Conservation (phyloP, 2,888 invertebrate species). For the Phengaris alcon region DNA sequence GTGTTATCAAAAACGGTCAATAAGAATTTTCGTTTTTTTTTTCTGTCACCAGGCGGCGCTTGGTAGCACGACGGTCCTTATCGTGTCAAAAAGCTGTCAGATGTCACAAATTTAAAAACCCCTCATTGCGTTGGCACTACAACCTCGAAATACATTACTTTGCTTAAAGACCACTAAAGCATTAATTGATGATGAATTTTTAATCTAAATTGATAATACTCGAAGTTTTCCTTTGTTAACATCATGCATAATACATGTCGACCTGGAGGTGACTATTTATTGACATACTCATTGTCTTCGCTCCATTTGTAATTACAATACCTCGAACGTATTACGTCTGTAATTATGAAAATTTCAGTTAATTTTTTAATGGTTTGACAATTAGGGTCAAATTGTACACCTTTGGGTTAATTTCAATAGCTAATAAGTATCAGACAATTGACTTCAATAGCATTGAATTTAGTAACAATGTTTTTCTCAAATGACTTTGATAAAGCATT, state of each 20-base stretch:
- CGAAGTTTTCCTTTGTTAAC: not conserved
- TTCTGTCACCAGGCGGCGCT: too few relatives aligned
- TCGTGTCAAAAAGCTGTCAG: too few relatives aligned
- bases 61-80: too few relatives aligned
- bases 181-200: slow-evolving; percentile 12
- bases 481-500: not conserved
- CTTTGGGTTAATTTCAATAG: slow-evolving; percentile 4
- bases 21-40: too few relatives aligned
- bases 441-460: not conserved
- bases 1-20: too few relatives aligned
- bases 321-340: not conserved
- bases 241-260: slow-evolving; percentile 10
- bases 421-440: not conserved
- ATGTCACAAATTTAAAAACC: too few relatives aligned
- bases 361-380: slow-evolving; percentile 13
- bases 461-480: not conserved
- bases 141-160: not conserved
- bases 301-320: slow-evolving; percentile 21
- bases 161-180: not conserved
- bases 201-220: not conserved
- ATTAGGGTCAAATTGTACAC: slow-evolving; percentile 14
- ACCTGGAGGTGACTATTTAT: slow-evolving; percentile 18
- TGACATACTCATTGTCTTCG: slow-evolving; percentile 24
- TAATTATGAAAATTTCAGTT: slow-evolving; percentile 14
- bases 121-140: too few relatives aligned